Base-by-base conservation (phyloP, 2,113 vertebrate species). In the Corythornis madagascariensis region DNA sequence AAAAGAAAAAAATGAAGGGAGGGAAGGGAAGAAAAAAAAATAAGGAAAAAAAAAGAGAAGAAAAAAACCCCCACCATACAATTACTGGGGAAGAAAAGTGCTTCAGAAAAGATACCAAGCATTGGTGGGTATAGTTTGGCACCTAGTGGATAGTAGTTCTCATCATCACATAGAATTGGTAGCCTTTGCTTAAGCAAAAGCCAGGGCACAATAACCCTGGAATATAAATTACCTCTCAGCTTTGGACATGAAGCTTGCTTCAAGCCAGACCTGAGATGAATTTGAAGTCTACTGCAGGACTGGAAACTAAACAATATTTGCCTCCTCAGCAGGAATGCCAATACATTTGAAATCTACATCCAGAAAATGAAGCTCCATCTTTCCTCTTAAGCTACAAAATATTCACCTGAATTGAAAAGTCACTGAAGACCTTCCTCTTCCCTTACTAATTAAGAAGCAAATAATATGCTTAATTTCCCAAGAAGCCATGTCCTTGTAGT, bases 61-160 rank as follows among this genome's bases (percentile, higher is more conserved):
- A 55, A 77, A 67, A 38, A 38, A 38, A 38, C 11, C 38, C 38
- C 38, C 38, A 38, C 7, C 47, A 21, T 33, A 53, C 75, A 84
- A 78, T 94, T 77, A 29, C 31, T 25, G 33, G 59, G 74, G 75
- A 95, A 79, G 63, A 92, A 96, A 92, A 79, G 43, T 59, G 42
- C 55, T 75, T 88, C 71, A 81, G 82, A 88, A 91, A 81, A 48
- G 70, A 96, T 95, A 94, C 72, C 40, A 93, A 88, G 83, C 64
- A 59, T 96, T 92, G 83, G 80, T 91, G 76, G 81, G 83, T 95
- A 92, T 86, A 96, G 94, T 83, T 96, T 95, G 96, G 93, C 88
- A 92, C 60, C 95, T 90, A 84, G 93, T 89, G 90, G 93, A 84
- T 90, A 90, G 59, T 70, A 87, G 94, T 96, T 96, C 95, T 97